Conservation (phyloP, 2,888 invertebrate genomes). For the Cylloceria caligata region DNA sequence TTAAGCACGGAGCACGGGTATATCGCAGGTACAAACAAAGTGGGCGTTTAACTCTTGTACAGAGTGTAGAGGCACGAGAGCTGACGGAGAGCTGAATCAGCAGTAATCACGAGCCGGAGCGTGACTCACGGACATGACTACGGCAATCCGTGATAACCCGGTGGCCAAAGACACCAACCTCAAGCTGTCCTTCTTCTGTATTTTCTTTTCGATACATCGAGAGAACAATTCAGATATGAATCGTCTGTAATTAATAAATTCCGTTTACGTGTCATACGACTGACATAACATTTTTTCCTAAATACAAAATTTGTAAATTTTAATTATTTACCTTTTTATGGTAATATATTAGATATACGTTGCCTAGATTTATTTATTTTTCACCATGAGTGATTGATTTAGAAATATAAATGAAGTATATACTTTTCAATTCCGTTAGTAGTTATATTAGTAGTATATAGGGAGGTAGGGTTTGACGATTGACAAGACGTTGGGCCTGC, state of each 20-base stretch:
- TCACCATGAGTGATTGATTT: too few relatives aligned
- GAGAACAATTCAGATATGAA: conserved; percentile 31
- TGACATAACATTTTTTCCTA: neutral
- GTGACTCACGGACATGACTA: conserved; percentile 58
- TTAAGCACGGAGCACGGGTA: conserved; percentile 20
- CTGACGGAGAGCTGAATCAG: conserved; percentile 56
- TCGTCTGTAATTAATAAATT: conserved; percentile 5
- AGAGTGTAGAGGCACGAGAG: conserved; percentile 14
- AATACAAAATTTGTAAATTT: neutral
- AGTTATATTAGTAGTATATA: too few relatives aligned
- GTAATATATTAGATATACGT: too few relatives aligned
- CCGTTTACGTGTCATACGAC: neutral
- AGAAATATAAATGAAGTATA: too few relatives aligned
- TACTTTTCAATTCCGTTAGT: too few relatives aligned
- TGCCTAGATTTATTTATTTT: too few relatives aligned
- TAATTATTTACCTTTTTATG: neutral
- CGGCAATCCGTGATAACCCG: conserved; percentile 56
- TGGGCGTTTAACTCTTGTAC: conserved; percentile 26
- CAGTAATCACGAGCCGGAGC: conserved; percentile 61
- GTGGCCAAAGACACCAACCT: conserved; percentile 25
- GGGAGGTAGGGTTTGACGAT: too few relatives aligned
- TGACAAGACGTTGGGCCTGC: too few relatives aligned
- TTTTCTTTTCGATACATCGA: neutral
- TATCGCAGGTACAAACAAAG: conserved; percentile 33
- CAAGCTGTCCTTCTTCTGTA: conserved; percentile 35